Conservation (phyloP, 2,797 vertebrate species). For the Gila robusta region DNA sequence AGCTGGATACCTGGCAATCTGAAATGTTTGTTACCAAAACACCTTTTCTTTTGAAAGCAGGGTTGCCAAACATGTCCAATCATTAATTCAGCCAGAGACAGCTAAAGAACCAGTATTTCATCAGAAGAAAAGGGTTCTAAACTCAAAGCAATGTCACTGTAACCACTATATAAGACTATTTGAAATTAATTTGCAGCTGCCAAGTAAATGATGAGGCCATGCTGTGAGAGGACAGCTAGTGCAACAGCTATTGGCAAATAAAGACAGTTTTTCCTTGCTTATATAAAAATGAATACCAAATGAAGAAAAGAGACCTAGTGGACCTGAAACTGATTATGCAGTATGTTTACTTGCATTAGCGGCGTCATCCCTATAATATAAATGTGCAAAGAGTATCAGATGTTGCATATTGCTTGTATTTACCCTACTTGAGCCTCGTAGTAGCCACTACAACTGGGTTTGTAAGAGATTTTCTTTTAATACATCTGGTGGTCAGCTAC, state of each 20-base stretch:
- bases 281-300: constrained; percentile 25
- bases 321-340: background rate
- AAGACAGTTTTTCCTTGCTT: constrained; percentile 8
- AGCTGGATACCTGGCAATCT: constrained; percentile 54
- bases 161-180: constrained; percentile 40
- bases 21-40: constrained; percentile 64
- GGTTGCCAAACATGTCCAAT: constrained; percentile 43
- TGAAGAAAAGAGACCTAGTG: background rate
- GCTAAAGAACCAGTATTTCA: constrained; percentile 50
- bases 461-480: constrained; percentile 2
- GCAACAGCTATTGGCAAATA: constrained; percentile 24
- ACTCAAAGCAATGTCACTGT: constrained; percentile 53
- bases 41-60: constrained; percentile 37
- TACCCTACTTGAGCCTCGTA: background rate
- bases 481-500: background rate
- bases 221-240: constrained; percentile 18
- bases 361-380: background rate
- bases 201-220: constrained; percentile 45
- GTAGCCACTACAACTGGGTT: background rate
- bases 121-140: constrained; percentile 30
- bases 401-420: constrained; percentile 2
- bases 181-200: constrained; percentile 42
- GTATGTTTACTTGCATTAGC: constrained; percentile 5
- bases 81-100: constrained; percentile 49
- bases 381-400: constrained; percentile 1